phyloP scores from a whole-genome alignment of 1,140 invertebrate species.

The Charaxes varanes region DNA sequence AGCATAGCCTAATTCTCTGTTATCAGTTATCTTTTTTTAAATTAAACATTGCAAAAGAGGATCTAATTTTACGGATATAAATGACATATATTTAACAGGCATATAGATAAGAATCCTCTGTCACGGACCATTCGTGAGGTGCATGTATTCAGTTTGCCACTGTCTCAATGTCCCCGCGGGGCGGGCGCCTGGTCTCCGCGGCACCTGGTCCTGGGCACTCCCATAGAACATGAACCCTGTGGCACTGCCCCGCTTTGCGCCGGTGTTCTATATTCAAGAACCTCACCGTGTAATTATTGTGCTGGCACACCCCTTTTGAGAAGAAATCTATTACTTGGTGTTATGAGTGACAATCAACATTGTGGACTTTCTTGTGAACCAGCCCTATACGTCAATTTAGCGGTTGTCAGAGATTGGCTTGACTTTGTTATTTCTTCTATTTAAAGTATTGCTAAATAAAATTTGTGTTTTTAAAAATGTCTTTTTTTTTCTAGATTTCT shows the following conservation, averaged over 20 bases:
- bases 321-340: slow-evolving; percentile 21
- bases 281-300: slow-evolving; percentile 33
- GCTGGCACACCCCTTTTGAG: slow-evolving; percentile 40
- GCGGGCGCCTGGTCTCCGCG: slow-evolving; percentile 23
- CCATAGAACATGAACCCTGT: slow-evolving; percentile 9
- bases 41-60: slow-evolving; percentile 1
- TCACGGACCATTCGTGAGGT: slow-evolving; percentile 14
- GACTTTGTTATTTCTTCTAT: slow-evolving; percentile 15
- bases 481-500: too few species aligned
- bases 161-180: slow-evolving; percentile 15
- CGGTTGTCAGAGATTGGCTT: slow-evolving; percentile 31
- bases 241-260: slow-evolving; percentile 23
- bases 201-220: slow-evolving; percentile 18
- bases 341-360: slow-evolving; percentile 28
- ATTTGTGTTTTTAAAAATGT: too few species aligned
- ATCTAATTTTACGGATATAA: background rate
- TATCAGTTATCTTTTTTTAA: slow-evolving; percentile 10
- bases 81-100: slow-evolving; percentile 12
- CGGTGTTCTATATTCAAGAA: slow-evolving; percentile 18
- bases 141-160: slow-evolving; percentile 16
- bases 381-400: slow-evolving; percentile 32
- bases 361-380: slow-evolving; percentile 41
- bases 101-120: slow-evolving; percentile 11
- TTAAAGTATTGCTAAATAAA: too few species aligned
- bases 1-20: too few species aligned